A percentile compares a stretch with the other conserved stretches of the same genome.
Evolutionary conservation across 2,888 invertebrate species (phyloP).

Genomic region (Sipha maydis): DNA sequence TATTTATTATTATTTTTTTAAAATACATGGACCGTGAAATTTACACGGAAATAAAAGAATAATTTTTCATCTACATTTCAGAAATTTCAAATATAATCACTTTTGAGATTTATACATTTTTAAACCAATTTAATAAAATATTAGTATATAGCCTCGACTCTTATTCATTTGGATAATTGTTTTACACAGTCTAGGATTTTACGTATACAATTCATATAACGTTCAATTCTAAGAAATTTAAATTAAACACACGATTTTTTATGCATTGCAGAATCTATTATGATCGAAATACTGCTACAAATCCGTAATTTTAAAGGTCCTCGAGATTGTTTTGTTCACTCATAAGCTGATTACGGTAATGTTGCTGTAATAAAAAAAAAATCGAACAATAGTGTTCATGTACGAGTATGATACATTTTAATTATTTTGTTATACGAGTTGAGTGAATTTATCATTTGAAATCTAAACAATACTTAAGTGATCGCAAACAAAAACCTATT

Average conservation of each 20-base stretch:
- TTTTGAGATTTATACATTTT: background rate
- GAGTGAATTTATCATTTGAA: background rate
- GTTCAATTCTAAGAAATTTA: background rate
- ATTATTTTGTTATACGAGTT: background rate
- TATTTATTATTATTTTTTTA: background rate
- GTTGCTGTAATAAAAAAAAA: background rate
- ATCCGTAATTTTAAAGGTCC: background rate
- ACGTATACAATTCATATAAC: background rate
- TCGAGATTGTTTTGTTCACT: background rate
- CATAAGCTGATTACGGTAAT: background rate
- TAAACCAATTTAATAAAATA: background rate
- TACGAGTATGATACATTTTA: background rate
- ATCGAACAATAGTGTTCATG: background rate
- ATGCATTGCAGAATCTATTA: background rate
- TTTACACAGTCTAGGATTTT: background rate
- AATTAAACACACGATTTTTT: background rate
- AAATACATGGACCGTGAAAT: slow-evolving; percentile 14
- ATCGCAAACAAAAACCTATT: no score
- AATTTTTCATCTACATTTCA: background rate
- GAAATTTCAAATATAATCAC: background rate
- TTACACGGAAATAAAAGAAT: background rate
- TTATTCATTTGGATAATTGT: background rate
- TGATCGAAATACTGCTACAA: background rate
- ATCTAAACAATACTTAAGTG: no score
- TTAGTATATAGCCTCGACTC: background rate